Base-by-base conservation (phyloP, 2,797 vertebrate species). In the Valencia hispanica region DNA sequence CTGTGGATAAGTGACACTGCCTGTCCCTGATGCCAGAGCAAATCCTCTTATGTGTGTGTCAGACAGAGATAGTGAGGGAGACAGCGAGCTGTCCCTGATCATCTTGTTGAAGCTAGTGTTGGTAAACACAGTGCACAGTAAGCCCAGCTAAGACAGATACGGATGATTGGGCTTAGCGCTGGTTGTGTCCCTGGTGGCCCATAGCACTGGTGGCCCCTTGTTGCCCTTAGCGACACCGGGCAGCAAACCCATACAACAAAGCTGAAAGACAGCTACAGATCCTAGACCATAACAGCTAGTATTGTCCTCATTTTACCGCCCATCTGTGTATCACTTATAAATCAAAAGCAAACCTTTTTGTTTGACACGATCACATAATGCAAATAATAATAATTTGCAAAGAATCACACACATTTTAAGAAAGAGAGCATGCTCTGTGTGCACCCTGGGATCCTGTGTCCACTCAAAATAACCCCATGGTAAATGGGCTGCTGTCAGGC, bases 71-170 rank as follows among this genome's bases (percentile, higher is more conserved):
- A 77, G 79, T 30, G 73, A 79, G 80, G 79, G 61, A 51, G 83
- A 83, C 86, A 81, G 85, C 82, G 71, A 79, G 89, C 88, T 75
- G 86, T 81, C 84, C 83, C 86, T 84, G 89, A 93, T 93, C 91
- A 91, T 92, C 86, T 87, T 77, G 88, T 83, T 78, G 86, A 80
- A 87, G 85, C 88, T 73, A 43, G 79, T 91, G 94, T 94, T 93
- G 84, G 91, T 94, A 92, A 94, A 94, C 92, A 92, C 82, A 79
- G 83, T 63, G 78, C 90, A 86, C 25, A 77, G 63, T 93, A 94
- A 95, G 89, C 91, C 82, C 57, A 27, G 82, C 86, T 92, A 87
- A 94, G 86, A 87, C 82, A 53, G 89, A 48, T 84, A 72, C 84
- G 84, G 87, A 88, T 91, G 88, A 92, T 87, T 82, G 86, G 86